Evolutionary conservation across 2,797 vertebrate genomes (phyloP).

Genomic region (Lepilemur septentrionalis): DNA sequence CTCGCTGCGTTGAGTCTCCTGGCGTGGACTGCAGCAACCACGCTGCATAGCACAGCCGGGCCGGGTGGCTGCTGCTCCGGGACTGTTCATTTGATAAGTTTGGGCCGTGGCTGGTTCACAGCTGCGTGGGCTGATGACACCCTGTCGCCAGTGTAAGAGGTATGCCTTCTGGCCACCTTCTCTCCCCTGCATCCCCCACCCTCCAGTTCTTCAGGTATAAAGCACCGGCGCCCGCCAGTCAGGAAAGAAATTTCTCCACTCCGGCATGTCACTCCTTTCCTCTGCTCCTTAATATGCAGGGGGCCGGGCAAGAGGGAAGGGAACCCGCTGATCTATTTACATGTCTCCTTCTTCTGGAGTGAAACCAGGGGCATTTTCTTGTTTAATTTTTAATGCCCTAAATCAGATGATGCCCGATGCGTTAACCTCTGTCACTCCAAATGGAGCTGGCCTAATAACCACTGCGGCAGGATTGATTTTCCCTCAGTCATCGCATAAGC

Average conservation of each 20-base stretch:
- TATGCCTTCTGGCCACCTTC: not conserved
- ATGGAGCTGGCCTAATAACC: conserved; percentile 83
- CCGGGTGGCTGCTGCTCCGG: not conserved
- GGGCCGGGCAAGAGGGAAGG: not conserved
- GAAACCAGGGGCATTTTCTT: conserved; percentile 66
- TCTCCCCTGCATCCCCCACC: not conserved
- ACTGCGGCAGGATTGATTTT: conserved; percentile 86
- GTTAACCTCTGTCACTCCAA: conserved; percentile 84
- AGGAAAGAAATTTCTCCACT: not conserved
- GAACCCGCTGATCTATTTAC: not conserved
- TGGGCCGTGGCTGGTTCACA: not conserved
- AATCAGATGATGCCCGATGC: conserved; percentile 75
- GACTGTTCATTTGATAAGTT: not conserved
- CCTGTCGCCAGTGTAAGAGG: not conserved
- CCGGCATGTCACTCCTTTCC: not conserved
- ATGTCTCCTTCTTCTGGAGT: not conserved
- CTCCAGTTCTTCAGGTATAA: no score
- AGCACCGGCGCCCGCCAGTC: no score
- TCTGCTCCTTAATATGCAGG: not conserved
- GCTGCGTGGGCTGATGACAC: not conserved
- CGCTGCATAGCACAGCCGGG: not conserved
- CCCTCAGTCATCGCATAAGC: conserved; percentile 82
- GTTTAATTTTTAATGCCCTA: conserved; percentile 73
- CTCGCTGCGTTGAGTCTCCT: not conserved
- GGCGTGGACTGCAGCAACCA: not conserved